A percentile compares a stretch with the other conserved stretches of the same genome.
Evolutionary conservation across 1,140 invertebrate genomes (phyloP).

Genomic region (Anastrepha obliqua): DNA sequence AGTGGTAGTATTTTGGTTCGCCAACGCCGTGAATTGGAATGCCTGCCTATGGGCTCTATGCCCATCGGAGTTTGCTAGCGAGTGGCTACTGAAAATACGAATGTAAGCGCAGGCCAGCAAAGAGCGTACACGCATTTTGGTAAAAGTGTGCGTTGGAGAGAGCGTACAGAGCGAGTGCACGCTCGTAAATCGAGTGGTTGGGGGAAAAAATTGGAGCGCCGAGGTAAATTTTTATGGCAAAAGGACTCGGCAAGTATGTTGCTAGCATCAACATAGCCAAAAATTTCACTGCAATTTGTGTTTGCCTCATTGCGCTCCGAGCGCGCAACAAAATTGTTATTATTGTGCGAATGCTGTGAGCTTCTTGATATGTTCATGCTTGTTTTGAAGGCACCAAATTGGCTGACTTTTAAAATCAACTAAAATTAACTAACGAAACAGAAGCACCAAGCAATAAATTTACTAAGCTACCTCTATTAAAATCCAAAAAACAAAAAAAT

Average conservation of each 20-base stretch:
- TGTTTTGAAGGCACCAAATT: neutral
- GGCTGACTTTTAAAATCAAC: neutral
- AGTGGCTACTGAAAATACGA: neutral
- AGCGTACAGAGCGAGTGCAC: neutral
- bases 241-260: neutral
- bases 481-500: neutral
- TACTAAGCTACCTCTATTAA: neutral
- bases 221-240: constrained; percentile 4
- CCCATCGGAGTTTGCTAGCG: neutral
- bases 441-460: neutral
- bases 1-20: too few relatives aligned
- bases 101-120: neutral
- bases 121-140: neutral
- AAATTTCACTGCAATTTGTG: neutral
- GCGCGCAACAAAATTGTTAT: neutral
- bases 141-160: neutral
- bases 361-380: neutral
- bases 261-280: neutral
- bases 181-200: too few relatives aligned
- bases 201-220: neutral
- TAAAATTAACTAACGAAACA: neutral
- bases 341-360: neutral
- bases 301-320: neutral
- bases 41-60: neutral
- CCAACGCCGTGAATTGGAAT: neutral